phyloP scores from a whole-genome alignment of 2,888 invertebrate genomes.

The Coelogynopora nodosa region DNA sequence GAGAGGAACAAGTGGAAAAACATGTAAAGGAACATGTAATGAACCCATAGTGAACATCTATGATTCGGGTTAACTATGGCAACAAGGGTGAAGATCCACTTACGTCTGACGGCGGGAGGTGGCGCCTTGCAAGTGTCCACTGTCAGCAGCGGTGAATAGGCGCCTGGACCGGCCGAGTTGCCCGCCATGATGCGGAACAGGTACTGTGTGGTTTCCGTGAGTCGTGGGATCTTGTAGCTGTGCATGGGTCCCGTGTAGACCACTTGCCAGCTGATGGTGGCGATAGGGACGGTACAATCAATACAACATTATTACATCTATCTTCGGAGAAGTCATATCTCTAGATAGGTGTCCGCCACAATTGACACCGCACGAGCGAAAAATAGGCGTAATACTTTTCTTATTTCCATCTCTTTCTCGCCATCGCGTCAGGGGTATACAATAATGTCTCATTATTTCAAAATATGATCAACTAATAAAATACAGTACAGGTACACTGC shows the following conservation, averaged over 20 bases:
- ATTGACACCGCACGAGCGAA: too few relatives aligned
- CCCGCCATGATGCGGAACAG: slow-evolving; percentile 77
- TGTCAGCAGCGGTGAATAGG: slow-evolving; percentile 70
- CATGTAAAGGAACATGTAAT: slow-evolving; percentile 55
- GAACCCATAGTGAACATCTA: not conserved
- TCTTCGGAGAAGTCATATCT: too few relatives aligned
- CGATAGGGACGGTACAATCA: too few relatives aligned
- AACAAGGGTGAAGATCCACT: not conserved
- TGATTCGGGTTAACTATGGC: too few relatives aligned
- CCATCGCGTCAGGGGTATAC: too few relatives aligned
- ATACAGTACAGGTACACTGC: too few relatives aligned
- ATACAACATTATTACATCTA: too few relatives aligned
- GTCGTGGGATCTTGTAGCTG: slow-evolving; percentile 76
- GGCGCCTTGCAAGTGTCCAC: slow-evolving; percentile 75
- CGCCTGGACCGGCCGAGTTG: slow-evolving; percentile 79
- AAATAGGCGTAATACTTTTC: too few relatives aligned
- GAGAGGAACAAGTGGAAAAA: not conserved
- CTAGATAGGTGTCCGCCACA: too few relatives aligned
- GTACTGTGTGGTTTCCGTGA: slow-evolving; percentile 77
- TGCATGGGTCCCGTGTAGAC: slow-evolving; percentile 74
- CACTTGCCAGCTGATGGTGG: slow-evolving; percentile 57
- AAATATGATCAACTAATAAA: too few relatives aligned
- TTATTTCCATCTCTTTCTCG: too few relatives aligned
- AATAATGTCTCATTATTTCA: too few relatives aligned
- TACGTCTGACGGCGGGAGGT: slow-evolving; percentile 71